Evolutionary conservation across 2,797 vertebrate species (phyloP), one percentile per base, ranked within the genome.

Genomic region (Orientallactaga sibirica): DNA sequence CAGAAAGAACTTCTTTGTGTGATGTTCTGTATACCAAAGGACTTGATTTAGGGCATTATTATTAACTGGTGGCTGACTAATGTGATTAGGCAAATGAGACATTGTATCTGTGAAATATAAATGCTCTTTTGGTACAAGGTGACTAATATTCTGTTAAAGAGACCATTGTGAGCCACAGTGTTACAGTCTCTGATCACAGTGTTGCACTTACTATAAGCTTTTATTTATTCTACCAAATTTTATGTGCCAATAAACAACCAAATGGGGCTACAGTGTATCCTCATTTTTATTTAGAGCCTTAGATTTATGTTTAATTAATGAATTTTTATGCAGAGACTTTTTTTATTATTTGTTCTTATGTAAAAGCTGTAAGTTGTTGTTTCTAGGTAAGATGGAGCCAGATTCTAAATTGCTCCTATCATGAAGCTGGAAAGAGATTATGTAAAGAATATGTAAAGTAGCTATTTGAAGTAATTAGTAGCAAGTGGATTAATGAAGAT

Each of bases 101-200:
- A 33, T 3, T 80, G 22, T 80, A 19, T 66, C 85, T 89, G 85
- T 82, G 12, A 82, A 92, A 64, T 77, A 37, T 43, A 81, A 86
- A 82, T 11, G 7, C 37, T 76, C 73, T 41, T 62, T 61, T 94
- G 48, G 20, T 33, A 66, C 41, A 67, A 66, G 24, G 19, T 81
- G 18, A 18, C n/a, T 78, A 68, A 10, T 10, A 4, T 90, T 82
- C 18, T 77, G 22, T 90, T 83, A 66, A 10, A 67, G 58, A 80
- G 68, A n/a, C 5, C 71, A 4, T 9, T 93, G 12, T 88, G 4
- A 71, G 6, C 27, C 37, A 66, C 7, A 83, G 29, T 19, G 4
- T 75, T 41, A 7, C 88, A 2, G 4, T 75, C 2, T 12, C 1
- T 85, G 43, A 61, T 22, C 88, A 58, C 29, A 25, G 19, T 11